A percentile compares a stretch with the other conserved stretches of the same genome.
These are phyloP conservation scores for Sinocyclocheilus anophthalmus DNA, from an alignment of 2,113 vertebrate species.

Conservation along the genomic window DNA sequence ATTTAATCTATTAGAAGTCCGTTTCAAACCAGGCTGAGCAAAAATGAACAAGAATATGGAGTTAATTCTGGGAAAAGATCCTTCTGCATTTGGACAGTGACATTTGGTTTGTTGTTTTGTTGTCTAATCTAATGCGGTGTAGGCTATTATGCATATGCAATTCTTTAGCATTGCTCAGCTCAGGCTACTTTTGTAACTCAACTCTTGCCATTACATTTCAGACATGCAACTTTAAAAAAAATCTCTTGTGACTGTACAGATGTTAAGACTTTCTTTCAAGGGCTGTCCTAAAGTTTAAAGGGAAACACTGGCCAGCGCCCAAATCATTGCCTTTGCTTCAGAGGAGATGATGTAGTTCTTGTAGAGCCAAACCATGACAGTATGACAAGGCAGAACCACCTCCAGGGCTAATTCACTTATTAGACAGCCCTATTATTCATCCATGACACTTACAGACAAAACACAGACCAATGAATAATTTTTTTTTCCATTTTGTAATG, in stretches of 20 bases:
- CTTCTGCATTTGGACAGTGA: background rate
- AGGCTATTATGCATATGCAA: too few relatives aligned
- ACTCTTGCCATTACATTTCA: background rate
- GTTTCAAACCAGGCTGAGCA: background rate
- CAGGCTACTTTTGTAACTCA: background rate
- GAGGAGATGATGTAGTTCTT: slow-evolving; percentile 23
- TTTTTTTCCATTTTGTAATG: background rate
- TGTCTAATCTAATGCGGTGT: background rate
- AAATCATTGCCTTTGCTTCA: slow-evolving; percentile 4
- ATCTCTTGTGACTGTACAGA: slow-evolving; percentile 2
- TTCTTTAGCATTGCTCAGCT: too few relatives aligned
- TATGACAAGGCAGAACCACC: background rate
- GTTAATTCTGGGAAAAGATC: background rate
- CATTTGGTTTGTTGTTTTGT: background rate
- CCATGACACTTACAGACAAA: background rate
- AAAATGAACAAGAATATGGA: background rate
- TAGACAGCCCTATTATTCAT: background rate
- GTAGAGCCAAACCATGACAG: slow-evolving; percentile 14
- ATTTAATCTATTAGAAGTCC: background rate
- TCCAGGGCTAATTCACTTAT: background rate
- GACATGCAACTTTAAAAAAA: background rate
- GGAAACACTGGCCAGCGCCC: background rate
- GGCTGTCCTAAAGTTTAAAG: slow-evolving; percentile 1
- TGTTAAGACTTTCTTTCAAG: background rate
- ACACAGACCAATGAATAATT: too few relatives aligned